phyloP scores from a whole-genome alignment of 1,140 invertebrate species.

The Nomia melanderi region DNA sequence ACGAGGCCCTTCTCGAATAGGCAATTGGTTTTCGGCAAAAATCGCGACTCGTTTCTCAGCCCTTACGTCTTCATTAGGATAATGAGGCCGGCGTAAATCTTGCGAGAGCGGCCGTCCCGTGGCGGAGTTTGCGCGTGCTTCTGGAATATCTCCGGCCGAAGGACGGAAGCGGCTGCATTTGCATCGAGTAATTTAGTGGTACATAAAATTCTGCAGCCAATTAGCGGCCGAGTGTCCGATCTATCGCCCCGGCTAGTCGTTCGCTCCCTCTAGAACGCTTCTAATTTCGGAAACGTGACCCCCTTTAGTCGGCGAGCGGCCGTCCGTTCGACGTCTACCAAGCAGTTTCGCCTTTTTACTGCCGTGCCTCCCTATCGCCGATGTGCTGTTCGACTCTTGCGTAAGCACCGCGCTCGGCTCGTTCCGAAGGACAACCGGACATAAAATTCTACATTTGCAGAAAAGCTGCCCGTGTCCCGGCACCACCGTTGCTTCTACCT shows the following conservation, averaged over 20 bases:
- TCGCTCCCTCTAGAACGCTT: slow-evolving; percentile 50
- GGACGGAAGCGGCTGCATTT: slow-evolving; percentile 73
- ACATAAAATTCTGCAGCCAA: slow-evolving; percentile 78
- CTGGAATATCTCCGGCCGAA: slow-evolving; percentile 42
- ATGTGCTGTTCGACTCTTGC: not conserved
- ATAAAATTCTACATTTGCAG: slow-evolving; percentile 33
- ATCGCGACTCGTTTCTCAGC: slow-evolving; percentile 66
- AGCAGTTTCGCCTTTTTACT: slow-evolving; percentile 6
- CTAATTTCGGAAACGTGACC: slow-evolving; percentile 53
- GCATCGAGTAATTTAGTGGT: slow-evolving; percentile 79
- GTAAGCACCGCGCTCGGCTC: slow-evolving; percentile 7
- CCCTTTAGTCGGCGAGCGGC: not conserved
- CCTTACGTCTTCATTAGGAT: slow-evolving; percentile 80
- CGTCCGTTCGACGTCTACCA: slow-evolving; percentile 21
- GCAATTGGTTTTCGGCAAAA: slow-evolving; percentile 71
- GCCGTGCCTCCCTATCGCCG: not conserved
- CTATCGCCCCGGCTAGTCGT: slow-evolving; percentile 63
- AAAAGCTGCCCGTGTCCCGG: not conserved
- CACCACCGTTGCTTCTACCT: not conserved
- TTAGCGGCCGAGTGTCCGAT: slow-evolving; percentile 74
- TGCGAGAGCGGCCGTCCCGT: slow-evolving; percentile 48
- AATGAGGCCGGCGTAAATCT: slow-evolving; percentile 79
- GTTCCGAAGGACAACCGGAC: slow-evolving; percentile 12
- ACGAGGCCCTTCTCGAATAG: slow-evolving; percentile 38
- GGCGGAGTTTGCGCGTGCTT: slow-evolving; percentile 35